Evolutionary conservation across 2,113 vertebrate genomes (phyloP), one percentile per base, ranked within the genome.

Genomic region (Atherinomorus stipes): DNA sequence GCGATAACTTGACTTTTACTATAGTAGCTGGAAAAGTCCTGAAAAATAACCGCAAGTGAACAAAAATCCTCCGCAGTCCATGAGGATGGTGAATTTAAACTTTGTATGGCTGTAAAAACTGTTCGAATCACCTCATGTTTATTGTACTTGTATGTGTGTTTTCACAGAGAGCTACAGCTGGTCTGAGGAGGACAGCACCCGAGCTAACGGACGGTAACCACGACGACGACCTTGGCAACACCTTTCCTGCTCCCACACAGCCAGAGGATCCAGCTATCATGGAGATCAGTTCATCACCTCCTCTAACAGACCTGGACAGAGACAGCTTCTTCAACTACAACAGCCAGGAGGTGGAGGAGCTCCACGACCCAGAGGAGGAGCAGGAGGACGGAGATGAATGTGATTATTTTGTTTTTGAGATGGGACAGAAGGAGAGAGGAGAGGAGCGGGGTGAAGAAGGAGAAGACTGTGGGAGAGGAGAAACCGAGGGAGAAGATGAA

Each of bases 101-200:
- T n/a, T n/a, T n/a, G n/a, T n/a, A n/a, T n/a, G n/a, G n/a, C n/a
- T n/a, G n/a, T n/a, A n/a, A n/a, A n/a, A n/a, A n/a, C n/a, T n/a
- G n/a, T n/a, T n/a, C n/a, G n/a, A n/a, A n/a, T n/a, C n/a, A n/a
- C n/a, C n/a, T n/a, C n/a, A n/a, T n/a, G n/a, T n/a, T n/a, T n/a
- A n/a, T n/a, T n/a, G n/a, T n/a, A n/a, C n/a, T n/a, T 21, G 8
- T 58, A 0, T 37, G 6, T 69, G 7, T 85, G 37, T 89, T 6
- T 77, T 51, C 49, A 65, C 76, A 91, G 90, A 88, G 90, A 87
- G 90, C 88, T 23, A 90, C 90, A 64, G 58, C 88, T 38, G 90
- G 90, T 26, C 66, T 91, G 4, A 72, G 85, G 52, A 87, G 87
- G 69, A 66, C 79, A 11, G 60, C 81, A 59, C 62, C 72, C 28